Evolutionary conservation across 2,797 vertebrate species (phyloP), one percentile per base, ranked within the genome.

Genomic region (Enteromius radiatus): DNA sequence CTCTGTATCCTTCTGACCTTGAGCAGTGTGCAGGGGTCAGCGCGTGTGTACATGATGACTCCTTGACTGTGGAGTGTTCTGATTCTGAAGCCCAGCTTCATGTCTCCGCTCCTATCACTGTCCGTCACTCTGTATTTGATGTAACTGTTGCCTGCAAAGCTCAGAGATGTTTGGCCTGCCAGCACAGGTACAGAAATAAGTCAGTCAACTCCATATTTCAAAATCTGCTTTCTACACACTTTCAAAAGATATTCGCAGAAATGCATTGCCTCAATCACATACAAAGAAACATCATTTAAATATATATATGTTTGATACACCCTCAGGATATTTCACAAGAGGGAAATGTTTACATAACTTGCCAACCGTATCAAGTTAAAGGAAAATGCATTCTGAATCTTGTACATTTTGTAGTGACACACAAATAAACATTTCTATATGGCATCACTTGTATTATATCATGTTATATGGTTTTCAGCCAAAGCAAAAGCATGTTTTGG

Each of bases 11-110:
- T 82, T 41, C 5, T 26, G 87, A 98, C 98, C 96, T 98, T 98
- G 74, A 99, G 93, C 92, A 99, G 96, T 82, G 96, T 98, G 65
- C 98, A 99, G 87, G 98, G 96, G 14, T 97, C 97, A 63, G 96
- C 96, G 6, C 95, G 94, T 0, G 97, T 97, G 38, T 97, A 98
- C 97, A 99, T 98, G 23, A 99, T 96, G 63, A 99, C 95, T 1
- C 97, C 97, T 83, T 96, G 95, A 71, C 94, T 90, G 65, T 98
- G 97, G 31, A 97, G 95, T 0, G 98, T 99, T 82, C 96, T 93
- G 69, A 99, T 96, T 54, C 93, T 94, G 92, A 99, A 92, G 56
- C 94, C 90, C 19, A 99, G 92, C 84, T 95, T 98, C 96, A 98
- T 96, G 92, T 97, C 97, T 52, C 96, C 92, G 41, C 95, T 95